Conservation (phyloP, 2,888 invertebrate genomes). For the Drosophila trichaetosa region DNA sequence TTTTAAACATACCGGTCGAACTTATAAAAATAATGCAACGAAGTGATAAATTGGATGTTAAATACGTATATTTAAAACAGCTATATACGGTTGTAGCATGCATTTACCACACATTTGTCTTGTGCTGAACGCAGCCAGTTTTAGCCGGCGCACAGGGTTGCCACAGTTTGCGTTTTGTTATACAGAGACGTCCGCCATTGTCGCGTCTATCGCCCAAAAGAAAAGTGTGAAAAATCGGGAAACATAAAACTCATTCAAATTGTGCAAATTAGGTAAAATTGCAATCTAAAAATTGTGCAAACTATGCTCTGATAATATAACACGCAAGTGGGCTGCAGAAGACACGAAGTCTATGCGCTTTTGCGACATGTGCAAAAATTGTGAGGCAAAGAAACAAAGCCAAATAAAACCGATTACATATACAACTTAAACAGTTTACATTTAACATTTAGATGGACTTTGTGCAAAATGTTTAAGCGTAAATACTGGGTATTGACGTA, state of each 20-base stretch:
- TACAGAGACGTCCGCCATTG: slow-evolving; percentile 83
- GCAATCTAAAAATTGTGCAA: slow-evolving; percentile 37
- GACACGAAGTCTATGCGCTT: slow-evolving; percentile 5
- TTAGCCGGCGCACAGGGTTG: slow-evolving; percentile 64
- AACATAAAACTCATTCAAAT: slow-evolving; percentile 59
- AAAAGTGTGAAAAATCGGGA: slow-evolving; percentile 70
- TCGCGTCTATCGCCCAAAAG: slow-evolving; percentile 78
- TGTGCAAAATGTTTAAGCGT: slow-evolving; percentile 34
- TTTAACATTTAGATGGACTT: slow-evolving; percentile 28
- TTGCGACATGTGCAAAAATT: slow-evolving; percentile 35
- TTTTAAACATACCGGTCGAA: background rate
- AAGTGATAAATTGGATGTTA: background rate
- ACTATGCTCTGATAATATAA: background rate
- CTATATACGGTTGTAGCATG: background rate
- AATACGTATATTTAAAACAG: background rate
- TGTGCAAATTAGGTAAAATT: slow-evolving; percentile 73
- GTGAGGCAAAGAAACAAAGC: slow-evolving; percentile 46
- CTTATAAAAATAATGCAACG: background rate
- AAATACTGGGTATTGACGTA: slow-evolving; percentile 14
- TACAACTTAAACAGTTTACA: slow-evolving; percentile 43
- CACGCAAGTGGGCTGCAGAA: background rate
- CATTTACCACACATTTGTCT: background rate
- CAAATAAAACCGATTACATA: slow-evolving; percentile 55
- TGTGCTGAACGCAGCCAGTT: slow-evolving; percentile 51
- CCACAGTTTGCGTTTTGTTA: slow-evolving; percentile 52